Base-by-base conservation (phyloP, 2,888 invertebrate species). In the Rhamnusium bicolor region DNA sequence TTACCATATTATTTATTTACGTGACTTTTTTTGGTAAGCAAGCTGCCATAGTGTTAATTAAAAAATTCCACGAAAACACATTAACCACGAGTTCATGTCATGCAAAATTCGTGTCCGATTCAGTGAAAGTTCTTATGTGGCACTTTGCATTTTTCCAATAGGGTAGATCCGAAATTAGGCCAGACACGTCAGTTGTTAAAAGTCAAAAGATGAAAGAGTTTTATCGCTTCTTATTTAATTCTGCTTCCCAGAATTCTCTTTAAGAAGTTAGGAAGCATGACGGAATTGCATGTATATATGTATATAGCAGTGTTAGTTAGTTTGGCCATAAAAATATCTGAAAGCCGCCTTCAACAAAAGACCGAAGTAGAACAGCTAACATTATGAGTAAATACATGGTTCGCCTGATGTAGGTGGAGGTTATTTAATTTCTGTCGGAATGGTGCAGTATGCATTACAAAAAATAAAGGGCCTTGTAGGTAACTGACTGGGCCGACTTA, bases 91-190 rank as follows among this genome's bases (percentile, higher is more conserved):
- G 12, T 40, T 40, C 40, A 40, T n/a, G 40, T 40, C 40, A 40
- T 40, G 40, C 40, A 40, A 40, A 40, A 12, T 40, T 40, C 40
- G 40, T 40, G n/a, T 51, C 51, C 19, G 18, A 27, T 24, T 69
- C 67, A 72, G 76, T 76, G 76, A 76, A 76, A 76, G 76, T 65
- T 68, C 21, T 24, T 54, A 51, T 62, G 29, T 60, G 16, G 53
- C 62, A 63, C 69, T 58, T 68, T 61, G 63, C 56, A 51, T 69
- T 70, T 75, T 77, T 77, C 72, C 77, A 69, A 72, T 62, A 65
- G 74, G 69, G 66, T 73, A 73, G 68, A 47, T 68, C 68, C 78
- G 61, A 77, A 79, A 79, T 80, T 74, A 77, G 80, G 78, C 73
- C 80, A 78, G 73, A 76, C 80, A 77, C 80, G 79, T 75, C 78